Base-by-base conservation (phyloP, 2,888 invertebrate species). In the Pterostichus madidus region DNA sequence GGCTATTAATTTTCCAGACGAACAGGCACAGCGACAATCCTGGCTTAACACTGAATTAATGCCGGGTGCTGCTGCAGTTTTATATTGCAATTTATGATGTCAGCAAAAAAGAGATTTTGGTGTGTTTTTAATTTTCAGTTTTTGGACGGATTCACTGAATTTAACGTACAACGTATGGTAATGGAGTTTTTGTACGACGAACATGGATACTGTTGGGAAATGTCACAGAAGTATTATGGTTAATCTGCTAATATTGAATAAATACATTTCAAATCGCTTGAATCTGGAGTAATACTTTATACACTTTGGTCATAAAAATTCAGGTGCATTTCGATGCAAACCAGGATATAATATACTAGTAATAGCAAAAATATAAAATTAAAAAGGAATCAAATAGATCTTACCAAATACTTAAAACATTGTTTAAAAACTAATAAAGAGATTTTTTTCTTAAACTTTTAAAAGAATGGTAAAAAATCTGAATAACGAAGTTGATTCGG, bases 41-140 rank as follows among this genome's bases (percentile, higher is more conserved):
- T 59, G 59, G 81, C 73, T 81, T 81, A 81, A 81, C 81, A 81
- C 81, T 81, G 81, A 81, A 81, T 81, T 81, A 81, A 81, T 81
- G 75, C 71, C 17, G 73, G 71, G 6, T 77, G 80, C 15, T 56
- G 81, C 59, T 81, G 81, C 81, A 81, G 61, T 81, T 73, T 81
- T 81, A 81, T 81, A 71, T 81, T 81, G 81, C 81, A 81, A 81
- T 81, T 81, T 81, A 81, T 81, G 81, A 81, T 75, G 44, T 56
- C 61, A 44, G 75, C 81, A 53, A 59, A 75, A 80, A 80, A 80
- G 71, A 71, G 68, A 56, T 52, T 80, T 78, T 52, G 52, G 52
- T 52, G 52, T 52, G 75, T 75, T 75, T 71, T 75, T 75, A 75
- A 75, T 75, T 75, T 75, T 71, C 68, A 71, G 68, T 71, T 71